Evolutionary conservation across 2,113 vertebrate genomes (phyloP), one percentile per base, ranked within the genome.

Genomic region (western clawed frog (Xenopus tropicalis)): DNA sequence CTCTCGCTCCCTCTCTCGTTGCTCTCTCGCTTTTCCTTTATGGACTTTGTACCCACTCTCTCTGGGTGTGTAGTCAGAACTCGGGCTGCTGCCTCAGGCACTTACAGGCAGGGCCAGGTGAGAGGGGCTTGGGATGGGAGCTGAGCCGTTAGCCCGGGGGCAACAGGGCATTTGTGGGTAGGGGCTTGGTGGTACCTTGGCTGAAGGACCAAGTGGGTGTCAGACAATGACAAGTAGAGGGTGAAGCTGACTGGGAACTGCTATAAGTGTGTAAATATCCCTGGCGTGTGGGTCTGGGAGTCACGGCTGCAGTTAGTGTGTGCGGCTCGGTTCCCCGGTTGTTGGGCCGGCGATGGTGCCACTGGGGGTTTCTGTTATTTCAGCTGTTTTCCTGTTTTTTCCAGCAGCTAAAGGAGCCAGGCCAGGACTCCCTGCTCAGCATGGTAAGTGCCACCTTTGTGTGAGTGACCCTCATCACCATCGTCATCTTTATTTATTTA

Each of bases 21-120:
- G 19, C 44, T 20, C 48, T 64, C 17, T 17, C n/a, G 22, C 46
- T 63, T 19, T 14, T 61, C 59, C 21, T 52, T 56, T 63, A 43
- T 62, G 73, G 73, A 76, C 73, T 76, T 76, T 76, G 73, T 42
- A 44, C 59, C 48, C 61, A 11, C 59, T 24, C 66, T 13, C 48
- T 54, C 46, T 37, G 73, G 73, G 73, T 69, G 73, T 76, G 72
- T 56, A 46, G 37, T 48, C 14, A 16, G 65, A n/a, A n/a, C 51
- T 76, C 66, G 63, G 46, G 20, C 29, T 37, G 19, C 66, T 76
- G 59, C 69, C 73, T 69, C 59, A 69, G 21, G 2, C 44, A 69
- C 23, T 43, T 11, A 46, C 59, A 76, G 17, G 29, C 66, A 57
- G 14, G 29, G n/a, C 11, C 48, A 46, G n/a, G 61, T 52, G 20